A percentile compares a stretch with the other conserved stretches of the same genome.
These are phyloP conservation scores for Melipona beecheii DNA, from an alignment of 2,888 invertebrate genomes.

Conservation along the genomic window DNA sequence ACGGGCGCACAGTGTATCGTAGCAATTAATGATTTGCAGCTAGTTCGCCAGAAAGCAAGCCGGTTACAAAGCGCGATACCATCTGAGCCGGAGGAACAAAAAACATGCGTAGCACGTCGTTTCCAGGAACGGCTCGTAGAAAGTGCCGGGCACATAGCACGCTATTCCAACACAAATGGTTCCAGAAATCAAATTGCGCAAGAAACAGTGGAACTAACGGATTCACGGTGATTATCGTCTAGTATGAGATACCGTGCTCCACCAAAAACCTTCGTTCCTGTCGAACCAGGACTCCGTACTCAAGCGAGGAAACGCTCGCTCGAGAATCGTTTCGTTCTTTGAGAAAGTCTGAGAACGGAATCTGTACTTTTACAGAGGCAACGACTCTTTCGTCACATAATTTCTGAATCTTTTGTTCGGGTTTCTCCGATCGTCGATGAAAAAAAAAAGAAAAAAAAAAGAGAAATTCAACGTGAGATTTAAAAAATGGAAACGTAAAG, in stretches of 20 bases:
- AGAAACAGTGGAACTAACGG: conserved; percentile 33
- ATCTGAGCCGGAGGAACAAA: conserved; percentile 19
- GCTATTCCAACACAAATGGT: conserved; percentile 23
- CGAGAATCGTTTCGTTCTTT: neutral
- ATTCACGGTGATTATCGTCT: conserved; percentile 19
- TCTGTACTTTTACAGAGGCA: neutral
- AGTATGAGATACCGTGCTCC: conserved; percentile 2
- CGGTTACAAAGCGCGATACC: conserved; percentile 27
- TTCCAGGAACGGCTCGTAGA: conserved; percentile 35
- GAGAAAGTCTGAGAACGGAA: neutral
- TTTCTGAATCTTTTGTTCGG: too few species aligned
- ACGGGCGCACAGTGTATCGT: neutral
- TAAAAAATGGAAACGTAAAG: too few species aligned
- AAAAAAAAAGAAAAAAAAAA: too few species aligned
- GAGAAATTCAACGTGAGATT: too few species aligned
- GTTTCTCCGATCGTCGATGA: too few species aligned
- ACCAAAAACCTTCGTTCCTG: neutral
- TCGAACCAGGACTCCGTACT: neutral
- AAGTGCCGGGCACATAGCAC: conserved; percentile 23
- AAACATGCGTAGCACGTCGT: conserved; percentile 40
- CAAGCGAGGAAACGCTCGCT: neutral
- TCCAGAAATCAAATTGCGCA: conserved; percentile 36
- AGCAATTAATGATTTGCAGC: conserved; percentile 24
- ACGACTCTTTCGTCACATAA: neutral
- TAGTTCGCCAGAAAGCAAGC: conserved; percentile 18